These are phyloP conservation scores for Apamea sordens DNA, from an alignment of 2,888 invertebrate species.

Conservation along the genomic window DNA sequence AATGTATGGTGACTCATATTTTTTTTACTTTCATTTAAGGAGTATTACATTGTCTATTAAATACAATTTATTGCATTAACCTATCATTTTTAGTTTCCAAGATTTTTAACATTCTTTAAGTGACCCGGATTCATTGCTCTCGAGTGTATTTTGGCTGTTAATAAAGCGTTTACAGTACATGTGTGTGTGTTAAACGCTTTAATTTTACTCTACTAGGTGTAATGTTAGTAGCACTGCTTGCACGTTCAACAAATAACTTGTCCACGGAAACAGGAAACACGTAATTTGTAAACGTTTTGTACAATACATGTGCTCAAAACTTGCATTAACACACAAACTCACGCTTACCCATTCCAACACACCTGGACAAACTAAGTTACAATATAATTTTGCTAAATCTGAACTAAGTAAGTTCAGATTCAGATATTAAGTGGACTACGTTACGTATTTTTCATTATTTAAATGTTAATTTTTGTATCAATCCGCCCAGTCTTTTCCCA, in stretches of 20 bases:
- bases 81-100: too few relatives aligned
- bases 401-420: background rate
- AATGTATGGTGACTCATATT: too few relatives aligned
- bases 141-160: background rate
- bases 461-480: too few relatives aligned
- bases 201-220: background rate
- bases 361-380: background rate
- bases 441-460: too few relatives aligned
- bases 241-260: conserved; percentile 17
- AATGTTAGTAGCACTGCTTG: background rate
- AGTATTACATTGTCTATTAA: too few relatives aligned
- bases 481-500: too few relatives aligned
- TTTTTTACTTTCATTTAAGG: too few relatives aligned
- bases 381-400: background rate
- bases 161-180: background rate
- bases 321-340: background rate
- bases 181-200: background rate
- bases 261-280: background rate
- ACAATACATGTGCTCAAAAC: conserved; percentile 22
- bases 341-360: background rate
- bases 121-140: too few relatives aligned
- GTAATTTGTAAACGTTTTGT: conserved; percentile 35
- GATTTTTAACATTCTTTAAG: too few relatives aligned
- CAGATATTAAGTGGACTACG: background rate
- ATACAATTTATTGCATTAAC: too few relatives aligned